Evolutionary conservation across 2,888 invertebrate species (phyloP), one percentile per base, ranked within the genome.

Genomic region (Belgica antarctica): DNA sequence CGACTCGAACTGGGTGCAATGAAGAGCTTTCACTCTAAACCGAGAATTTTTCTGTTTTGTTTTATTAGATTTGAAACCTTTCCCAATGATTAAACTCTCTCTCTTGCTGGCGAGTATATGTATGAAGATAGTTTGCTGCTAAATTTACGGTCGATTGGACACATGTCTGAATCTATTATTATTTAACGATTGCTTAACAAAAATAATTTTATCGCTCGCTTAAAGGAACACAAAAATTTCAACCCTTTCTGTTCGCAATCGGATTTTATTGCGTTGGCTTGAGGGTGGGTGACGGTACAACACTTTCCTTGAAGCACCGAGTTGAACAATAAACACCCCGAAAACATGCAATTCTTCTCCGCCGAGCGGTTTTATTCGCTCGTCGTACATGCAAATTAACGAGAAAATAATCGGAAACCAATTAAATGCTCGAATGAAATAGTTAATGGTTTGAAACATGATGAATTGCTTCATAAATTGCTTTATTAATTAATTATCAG

Each of bases 41-140:
- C 31, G 15, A n/a, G n/a, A n/a, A n/a, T n/a, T n/a, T n/a, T n/a
- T n/a, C n/a, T n/a, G 12, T 52, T 68, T 52, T 52, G 31, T 66
- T 66, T 66, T 57, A 68, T 68, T 68, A 68, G 52, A 68, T 68
- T 68, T 52, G 24, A 28, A 57, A 68, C 12, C 52, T 57, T 68
- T 65, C 47, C 27, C 17, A 46, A 68, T 66, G 66, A 66, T 66
- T 66, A 66, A 66, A 66, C 27, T n/a, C n/a, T n/a, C n/a, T n/a
- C n/a, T n/a, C n/a, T n/a, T n/a, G n/a, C n/a, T n/a, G n/a, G n/a
- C 31, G 66, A 47, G 52, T 47, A 15, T 31, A 52, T 41, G 24
- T 17, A 25, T 8, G 65, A 65, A 19, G 12, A 28, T 25, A 46
- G 34, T n/a, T 65, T 17, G 25, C 15, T 12, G 41, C 46, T 65